Percentiles rank a stretch among this genome's conserved stretches.
Conservation (phyloP, 2,113 vertebrate genomes). For the Crotalus horridus region DNA sequence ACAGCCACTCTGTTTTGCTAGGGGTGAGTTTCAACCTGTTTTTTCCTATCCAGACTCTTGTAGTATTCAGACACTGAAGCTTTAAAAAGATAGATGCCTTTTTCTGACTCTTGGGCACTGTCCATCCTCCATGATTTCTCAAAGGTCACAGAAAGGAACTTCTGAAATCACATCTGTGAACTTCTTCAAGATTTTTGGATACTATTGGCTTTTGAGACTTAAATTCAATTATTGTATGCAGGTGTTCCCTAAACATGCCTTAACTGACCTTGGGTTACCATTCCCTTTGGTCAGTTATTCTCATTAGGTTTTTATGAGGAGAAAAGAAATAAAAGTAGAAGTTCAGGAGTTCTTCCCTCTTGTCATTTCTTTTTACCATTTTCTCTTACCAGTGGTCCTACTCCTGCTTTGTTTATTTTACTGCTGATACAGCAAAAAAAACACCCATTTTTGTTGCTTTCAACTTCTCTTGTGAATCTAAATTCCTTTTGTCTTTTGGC, state of each 20-base stretch:
- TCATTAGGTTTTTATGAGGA: not conserved
- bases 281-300: not conserved
- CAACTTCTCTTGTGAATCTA: not conserved
- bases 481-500: not conserved
- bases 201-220: not conserved
- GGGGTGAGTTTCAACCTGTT: not conserved
- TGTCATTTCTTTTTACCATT: not conserved
- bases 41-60: not conserved
- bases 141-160: not conserved
- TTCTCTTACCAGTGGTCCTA: not conserved
- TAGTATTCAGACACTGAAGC: not conserved
- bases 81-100: not conserved
- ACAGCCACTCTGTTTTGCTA: no score
- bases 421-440: not conserved
- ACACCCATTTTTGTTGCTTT: not conserved
- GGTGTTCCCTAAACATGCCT: not conserved
- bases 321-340: not conserved
- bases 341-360: not conserved
- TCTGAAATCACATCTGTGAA: not conserved
- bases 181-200: not conserved
- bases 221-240: not conserved
- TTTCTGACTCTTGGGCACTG: not conserved
- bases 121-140: not conserved
- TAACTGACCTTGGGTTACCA: not conserved
- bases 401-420: not conserved